phyloP scores from a whole-genome alignment of 1,140 invertebrate genomes.

The Euglossa dilemma region DNA sequence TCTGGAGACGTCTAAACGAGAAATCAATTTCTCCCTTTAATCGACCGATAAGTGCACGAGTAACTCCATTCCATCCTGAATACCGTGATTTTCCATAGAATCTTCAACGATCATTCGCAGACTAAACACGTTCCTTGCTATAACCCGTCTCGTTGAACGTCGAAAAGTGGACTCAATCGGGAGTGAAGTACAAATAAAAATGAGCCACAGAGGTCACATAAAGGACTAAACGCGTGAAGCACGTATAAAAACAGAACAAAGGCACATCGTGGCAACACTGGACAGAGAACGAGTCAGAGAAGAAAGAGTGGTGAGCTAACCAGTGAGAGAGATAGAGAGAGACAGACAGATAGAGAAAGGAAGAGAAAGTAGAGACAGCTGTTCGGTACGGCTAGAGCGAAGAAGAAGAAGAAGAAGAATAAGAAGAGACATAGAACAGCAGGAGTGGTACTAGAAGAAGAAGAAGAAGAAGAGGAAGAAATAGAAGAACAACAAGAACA shows the following conservation, averaged over 20 bases:
- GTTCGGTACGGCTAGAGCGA: neutral
- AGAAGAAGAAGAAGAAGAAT: neutral
- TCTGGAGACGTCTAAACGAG: too few species aligned
- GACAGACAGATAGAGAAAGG: too few species aligned
- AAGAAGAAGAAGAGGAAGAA: conserved; percentile 57
- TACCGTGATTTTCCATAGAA: too few species aligned
- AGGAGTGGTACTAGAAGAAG: conserved; percentile 25
- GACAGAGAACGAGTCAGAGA: conserved; percentile 7
- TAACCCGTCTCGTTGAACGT: neutral
- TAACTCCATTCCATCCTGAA: too few species aligned
- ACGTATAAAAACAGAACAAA: conserved; percentile 9
- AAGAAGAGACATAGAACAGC: neutral
- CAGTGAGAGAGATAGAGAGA: neutral
- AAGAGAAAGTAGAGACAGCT: too few species aligned
- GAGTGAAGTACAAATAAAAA: neutral
- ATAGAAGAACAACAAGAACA: conserved; percentile 53
- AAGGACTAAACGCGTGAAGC: neutral
- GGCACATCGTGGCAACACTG: conserved; percentile 15
- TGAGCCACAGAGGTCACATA: conserved; percentile 2
- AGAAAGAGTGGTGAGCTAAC: conserved; percentile 19
- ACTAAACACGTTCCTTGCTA: too few species aligned
- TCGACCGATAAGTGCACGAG: neutral
- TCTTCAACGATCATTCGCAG: neutral
- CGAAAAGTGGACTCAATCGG: conserved; percentile 41
- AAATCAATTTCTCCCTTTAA: neutral